Base-by-base conservation (phyloP, 2,888 invertebrate genomes). In the Heliconius hortense region DNA sequence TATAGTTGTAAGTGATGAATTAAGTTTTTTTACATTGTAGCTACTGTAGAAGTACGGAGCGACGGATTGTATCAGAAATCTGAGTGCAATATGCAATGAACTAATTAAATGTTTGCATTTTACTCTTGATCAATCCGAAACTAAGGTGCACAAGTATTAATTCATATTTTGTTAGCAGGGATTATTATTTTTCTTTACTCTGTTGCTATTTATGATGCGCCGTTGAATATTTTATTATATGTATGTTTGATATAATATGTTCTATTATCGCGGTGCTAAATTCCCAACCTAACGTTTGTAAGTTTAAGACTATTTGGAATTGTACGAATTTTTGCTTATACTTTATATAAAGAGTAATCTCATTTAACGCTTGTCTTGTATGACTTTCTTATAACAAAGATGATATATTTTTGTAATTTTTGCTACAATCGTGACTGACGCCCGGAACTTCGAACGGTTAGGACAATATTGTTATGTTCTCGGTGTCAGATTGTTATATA, bases 1-100 rank as follows among this genome's bases (percentile, higher is more conserved):
- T 92, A 87, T 90, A 93, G 92, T 85, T 86, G 84, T 94, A 94
- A 94, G 93, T 91, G 89, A 90, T 91, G 87, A 89, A 89, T 90
- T 91, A 87, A 87, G 91, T 92, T 92, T 83, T 81, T 75, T 69
- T 60, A 89, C 85, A 87, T 85, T 85, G 84, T 88, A 87, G 82
- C 85, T 87, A 85, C 89, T 85, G 87, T 85, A 84, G 89, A 85
- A 87, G 88, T 88, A 88, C 77, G 79, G 76, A 78, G 79, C 74
- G 79, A 73, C 60, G 35, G 73, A 68, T 66, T 56, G 48, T 59
- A 21, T 62, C 35, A 69, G 60, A 56, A 35, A 21, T 56, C 56
- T 35, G 56, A 69, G 31, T 56, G 31, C 8, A n/a, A 28, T 69
- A 56, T 69, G n/a, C 56, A 56, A 53, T n/a, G 31, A 31, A 56